Evolutionary conservation across 2,797 vertebrate genomes (phyloP).

Genomic region (Nyctalus aviator): DNA sequence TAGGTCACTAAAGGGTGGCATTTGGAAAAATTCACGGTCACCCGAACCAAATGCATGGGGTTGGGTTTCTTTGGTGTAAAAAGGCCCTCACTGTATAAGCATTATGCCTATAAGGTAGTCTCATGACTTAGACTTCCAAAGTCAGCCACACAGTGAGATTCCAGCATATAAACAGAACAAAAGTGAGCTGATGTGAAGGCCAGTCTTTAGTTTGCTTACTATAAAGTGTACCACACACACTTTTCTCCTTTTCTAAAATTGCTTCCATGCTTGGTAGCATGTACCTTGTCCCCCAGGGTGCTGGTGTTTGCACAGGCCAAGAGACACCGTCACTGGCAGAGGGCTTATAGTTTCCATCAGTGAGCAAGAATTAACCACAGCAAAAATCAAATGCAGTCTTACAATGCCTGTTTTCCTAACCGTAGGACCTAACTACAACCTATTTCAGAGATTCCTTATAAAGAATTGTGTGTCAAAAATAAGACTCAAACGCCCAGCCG

Average conservation of each 20-base stretch:
- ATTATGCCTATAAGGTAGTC: background rate
- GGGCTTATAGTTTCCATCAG: conserved; percentile 28
- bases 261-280: conserved; percentile 49
- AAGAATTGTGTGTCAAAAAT: conserved; percentile 37
- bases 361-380: conserved; percentile 56
- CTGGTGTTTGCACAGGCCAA: background rate
- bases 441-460: background rate
- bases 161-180: conserved; percentile 57
- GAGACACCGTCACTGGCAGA: background rate
- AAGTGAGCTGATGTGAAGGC: conserved; percentile 57
- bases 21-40: background rate
- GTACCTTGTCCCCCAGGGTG: conserved; percentile 39
- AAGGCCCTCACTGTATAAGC: background rate
- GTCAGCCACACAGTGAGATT: conserved; percentile 39
- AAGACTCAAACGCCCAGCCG: background rate
- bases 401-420: background rate
- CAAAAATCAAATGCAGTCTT: background rate
- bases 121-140: background rate
- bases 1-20: background rate
- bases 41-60: background rate
- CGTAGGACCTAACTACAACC: background rate
- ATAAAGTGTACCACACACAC: conserved; percentile 39
- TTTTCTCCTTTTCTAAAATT: conserved; percentile 65
- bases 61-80: background rate
- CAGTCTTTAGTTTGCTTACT: conserved; percentile 67